Evolutionary conservation across 2,113 vertebrate species (phyloP).

Genomic region (Megaleporinus macrocephalus): DNA sequence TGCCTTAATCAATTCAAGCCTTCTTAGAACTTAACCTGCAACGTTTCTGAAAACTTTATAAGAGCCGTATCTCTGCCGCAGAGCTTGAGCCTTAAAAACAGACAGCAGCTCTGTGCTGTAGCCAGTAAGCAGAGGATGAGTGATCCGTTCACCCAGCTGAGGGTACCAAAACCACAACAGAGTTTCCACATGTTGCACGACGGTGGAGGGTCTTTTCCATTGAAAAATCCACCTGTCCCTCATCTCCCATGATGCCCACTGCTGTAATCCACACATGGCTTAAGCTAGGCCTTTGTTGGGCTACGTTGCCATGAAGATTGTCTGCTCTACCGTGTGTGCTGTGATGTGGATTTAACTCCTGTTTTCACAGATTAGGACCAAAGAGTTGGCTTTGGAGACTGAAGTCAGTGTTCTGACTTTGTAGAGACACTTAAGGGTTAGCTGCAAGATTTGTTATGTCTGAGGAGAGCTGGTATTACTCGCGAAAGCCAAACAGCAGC

Average conservation of each 20-base stretch:
- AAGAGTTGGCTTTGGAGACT: constrained; percentile 52
- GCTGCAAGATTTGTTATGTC: constrained; percentile 58
- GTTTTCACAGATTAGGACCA: constrained; percentile 66
- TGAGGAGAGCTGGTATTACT: constrained; percentile 46
- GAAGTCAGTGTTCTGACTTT: constrained; percentile 50
- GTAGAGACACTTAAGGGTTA: constrained; percentile 55
- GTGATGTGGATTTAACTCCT: constrained; percentile 55
- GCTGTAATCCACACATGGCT: constrained; percentile 47
- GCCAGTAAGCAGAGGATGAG: constrained; percentile 32
- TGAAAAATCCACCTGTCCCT: constrained; percentile 83
- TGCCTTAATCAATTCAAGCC: constrained; percentile 32
- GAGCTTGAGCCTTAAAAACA: constrained; percentile 19
- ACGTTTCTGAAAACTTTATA: constrained; percentile 49
- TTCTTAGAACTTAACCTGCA: constrained; percentile 30
- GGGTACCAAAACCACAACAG: constrained; percentile 21
- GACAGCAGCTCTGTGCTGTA: constrained; percentile 32
- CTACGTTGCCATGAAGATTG: constrained; percentile 47
- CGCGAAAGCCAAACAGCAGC: constrained; percentile 11
- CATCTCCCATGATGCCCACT: constrained; percentile 79
- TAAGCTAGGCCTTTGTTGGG: constrained; percentile 44
- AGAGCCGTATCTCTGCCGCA: constrained; percentile 10
- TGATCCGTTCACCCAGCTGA: constrained; percentile 17
- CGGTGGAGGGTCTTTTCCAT: constrained; percentile 50
- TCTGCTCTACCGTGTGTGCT: constrained; percentile 35
- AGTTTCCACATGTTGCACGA: background rate